phyloP scores from a whole-genome alignment of 2,888 invertebrate genomes.

The Drosophila acutilabella region DNA sequence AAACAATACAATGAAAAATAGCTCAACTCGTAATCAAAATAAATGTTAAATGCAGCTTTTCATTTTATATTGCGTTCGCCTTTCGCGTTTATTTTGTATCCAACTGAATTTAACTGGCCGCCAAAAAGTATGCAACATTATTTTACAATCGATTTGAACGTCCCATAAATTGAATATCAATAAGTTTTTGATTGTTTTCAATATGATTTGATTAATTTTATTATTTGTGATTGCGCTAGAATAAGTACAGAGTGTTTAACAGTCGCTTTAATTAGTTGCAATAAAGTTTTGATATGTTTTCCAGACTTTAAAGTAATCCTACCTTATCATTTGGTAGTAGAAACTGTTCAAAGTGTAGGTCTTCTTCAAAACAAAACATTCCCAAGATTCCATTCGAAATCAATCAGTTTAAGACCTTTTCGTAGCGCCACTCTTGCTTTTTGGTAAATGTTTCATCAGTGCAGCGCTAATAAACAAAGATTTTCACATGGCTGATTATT shows the following conservation, averaged over 20 bases:
- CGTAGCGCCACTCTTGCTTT: conserved; percentile 6
- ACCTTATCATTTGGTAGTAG: no score
- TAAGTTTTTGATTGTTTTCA: not conserved
- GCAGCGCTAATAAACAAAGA: conserved; percentile 69
- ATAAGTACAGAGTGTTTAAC: no score
- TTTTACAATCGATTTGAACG: not conserved
- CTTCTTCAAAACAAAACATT: not conserved
- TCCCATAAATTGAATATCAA: not conserved
- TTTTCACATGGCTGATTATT: conserved; percentile 69
- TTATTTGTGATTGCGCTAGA: not conserved
- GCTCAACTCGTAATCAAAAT: conserved; percentile 10
- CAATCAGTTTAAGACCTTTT: conserved; percentile 24
- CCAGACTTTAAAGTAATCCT: no score
- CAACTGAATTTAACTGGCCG: not conserved
- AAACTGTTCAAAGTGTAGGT: no score
- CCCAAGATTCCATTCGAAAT: conserved; percentile 2
- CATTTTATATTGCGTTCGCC: not conserved
- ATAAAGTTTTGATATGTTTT: no score
- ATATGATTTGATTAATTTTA: not conserved
- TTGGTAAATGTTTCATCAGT: conserved; percentile 39
- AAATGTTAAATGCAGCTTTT: conserved; percentile 11
- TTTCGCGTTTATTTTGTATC: not conserved
- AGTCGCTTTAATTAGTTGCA: no score
- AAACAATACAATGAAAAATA: not conserved
- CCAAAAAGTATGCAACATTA: conserved; percentile 4